phyloP scores from a whole-genome alignment of 2,888 invertebrate species.

The Protodeltote pygarga region DNA sequence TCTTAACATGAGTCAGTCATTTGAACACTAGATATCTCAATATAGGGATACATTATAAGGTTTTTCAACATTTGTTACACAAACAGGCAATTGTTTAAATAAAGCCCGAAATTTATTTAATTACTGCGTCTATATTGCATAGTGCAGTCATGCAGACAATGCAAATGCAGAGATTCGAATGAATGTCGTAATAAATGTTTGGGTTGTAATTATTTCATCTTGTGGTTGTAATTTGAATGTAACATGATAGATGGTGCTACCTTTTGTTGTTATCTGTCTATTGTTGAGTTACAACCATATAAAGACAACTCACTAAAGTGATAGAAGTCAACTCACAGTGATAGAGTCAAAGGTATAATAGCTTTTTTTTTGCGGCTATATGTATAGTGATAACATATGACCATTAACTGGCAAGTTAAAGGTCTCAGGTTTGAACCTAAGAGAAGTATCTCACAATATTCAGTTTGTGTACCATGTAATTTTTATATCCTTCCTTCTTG shows the following conservation, averaged over 20 bases:
- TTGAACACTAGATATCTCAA: no score
- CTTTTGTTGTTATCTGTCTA: constrained; percentile 3
- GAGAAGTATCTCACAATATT: no score
- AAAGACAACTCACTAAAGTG: no score
- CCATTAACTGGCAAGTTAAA: no score
- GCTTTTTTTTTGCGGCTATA: no score
- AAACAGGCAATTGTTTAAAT: background rate
- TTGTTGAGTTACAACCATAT: background rate
- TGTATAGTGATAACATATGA: no score
- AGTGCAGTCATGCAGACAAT: constrained; percentile 12
- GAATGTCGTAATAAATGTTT: constrained; percentile 26
- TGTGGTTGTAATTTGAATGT: constrained; percentile 20
- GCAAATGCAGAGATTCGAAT: constrained; percentile 27
- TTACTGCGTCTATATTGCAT: constrained; percentile 11
- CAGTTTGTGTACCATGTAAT: no score
- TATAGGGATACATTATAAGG: background rate
- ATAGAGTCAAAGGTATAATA: no score
- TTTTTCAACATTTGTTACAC: background rate
- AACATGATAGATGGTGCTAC: constrained; percentile 28
- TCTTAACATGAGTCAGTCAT: no score
- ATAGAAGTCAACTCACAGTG: no score
- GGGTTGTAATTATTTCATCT: constrained; percentile 30
- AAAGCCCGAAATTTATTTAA: constrained; percentile 5
- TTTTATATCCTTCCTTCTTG: no score
- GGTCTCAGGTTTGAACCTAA: no score